These are phyloP conservation scores for Xestobium rufovillosum DNA, from an alignment of 2,888 invertebrate genomes.

Conservation along the genomic window DNA sequence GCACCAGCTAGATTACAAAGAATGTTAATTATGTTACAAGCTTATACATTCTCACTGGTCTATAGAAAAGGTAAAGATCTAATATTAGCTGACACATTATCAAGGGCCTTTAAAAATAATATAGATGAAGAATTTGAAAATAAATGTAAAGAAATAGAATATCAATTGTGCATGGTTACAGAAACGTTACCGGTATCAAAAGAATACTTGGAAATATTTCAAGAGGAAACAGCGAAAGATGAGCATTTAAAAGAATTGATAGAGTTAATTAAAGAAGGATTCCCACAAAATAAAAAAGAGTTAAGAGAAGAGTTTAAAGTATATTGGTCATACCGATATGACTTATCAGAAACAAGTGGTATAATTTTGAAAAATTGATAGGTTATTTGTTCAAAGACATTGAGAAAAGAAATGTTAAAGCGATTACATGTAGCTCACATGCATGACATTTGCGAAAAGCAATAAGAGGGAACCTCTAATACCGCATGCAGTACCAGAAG, in stretches of 20 bases:
- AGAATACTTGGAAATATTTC: too few relatives aligned
- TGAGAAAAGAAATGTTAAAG: conserved; percentile 7
- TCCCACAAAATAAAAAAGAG: conserved; percentile 6
- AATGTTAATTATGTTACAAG: conserved; percentile 22
- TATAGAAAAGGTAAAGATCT: conserved; percentile 22
- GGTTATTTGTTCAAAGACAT: conserved; percentile 5
- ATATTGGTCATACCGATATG: conserved; percentile 6
- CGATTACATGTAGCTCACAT: conserved; percentile 5
- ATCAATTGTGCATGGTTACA: conserved; percentile 8
- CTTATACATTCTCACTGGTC: conserved; percentile 19
- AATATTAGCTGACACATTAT: conserved; percentile 23
- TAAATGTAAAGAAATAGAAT: conserved; percentile 8
- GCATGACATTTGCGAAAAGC: too few relatives aligned
- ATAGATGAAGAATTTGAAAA: conserved; percentile 8
- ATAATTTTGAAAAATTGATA: conserved; percentile 9
- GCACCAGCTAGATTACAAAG: conserved; percentile 20
- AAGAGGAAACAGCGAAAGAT: not conserved
- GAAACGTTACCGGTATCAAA: conserved; percentile 9
- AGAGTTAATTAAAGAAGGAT: conserved; percentile 9
- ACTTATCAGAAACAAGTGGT: conserved; percentile 4
- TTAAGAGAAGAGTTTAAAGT: too few relatives aligned
- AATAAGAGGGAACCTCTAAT: too few relatives aligned
- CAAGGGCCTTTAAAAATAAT: conserved; percentile 13
- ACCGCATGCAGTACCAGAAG: too few relatives aligned
- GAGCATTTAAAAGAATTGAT: conserved; percentile 7